Percentiles rank a stretch among this genome's conserved stretches.
These are phyloP conservation scores for Plusia festucae DNA, from an alignment of 2,888 invertebrate genomes.

Conservation along the genomic window DNA sequence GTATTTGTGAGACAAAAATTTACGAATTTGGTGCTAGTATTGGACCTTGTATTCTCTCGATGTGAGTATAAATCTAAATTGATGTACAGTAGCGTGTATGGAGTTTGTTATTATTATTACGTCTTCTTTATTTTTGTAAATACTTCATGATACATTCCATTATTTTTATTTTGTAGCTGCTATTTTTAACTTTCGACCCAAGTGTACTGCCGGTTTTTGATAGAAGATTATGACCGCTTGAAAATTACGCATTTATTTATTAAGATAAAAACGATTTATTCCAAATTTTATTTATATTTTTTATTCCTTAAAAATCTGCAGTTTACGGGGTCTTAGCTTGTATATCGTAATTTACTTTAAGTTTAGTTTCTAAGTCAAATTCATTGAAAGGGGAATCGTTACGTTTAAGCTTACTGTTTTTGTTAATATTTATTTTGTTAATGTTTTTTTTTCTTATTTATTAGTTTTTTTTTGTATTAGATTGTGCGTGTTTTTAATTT, in stretches of 20 bases:
- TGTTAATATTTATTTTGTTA: conserved; percentile 87
- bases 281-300: conserved; percentile 45
- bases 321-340: conserved; percentile 32
- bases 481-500: conserved; percentile 76
- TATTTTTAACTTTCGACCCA: conserved; percentile 28
- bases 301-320: conserved; percentile 51
- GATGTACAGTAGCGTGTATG: conserved; percentile 57
- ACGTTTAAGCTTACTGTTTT: conserved; percentile 87
- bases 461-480: conserved; percentile 68
- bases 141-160: conserved; percentile 78
- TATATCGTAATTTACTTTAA: conserved; percentile 35
- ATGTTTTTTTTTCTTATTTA: conserved; percentile 78
- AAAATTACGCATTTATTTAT: conserved; percentile 50
- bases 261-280: conserved; percentile 45
- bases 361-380: conserved; percentile 61
- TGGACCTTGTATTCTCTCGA: conserved; percentile 51
- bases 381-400: conserved; percentile 85
- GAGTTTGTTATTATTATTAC: conserved; percentile 59
- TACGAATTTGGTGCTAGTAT: conserved; percentile 72
- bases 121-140: conserved; percentile 63
- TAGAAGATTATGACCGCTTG: conserved; percentile 26
- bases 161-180: conserved; percentile 57
- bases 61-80: conserved; percentile 28
- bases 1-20: conserved; percentile 49
- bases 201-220: conserved; percentile 51